Evolutionary conservation across 2,888 invertebrate genomes (phyloP).

Genomic region (Agrochola litura): DNA sequence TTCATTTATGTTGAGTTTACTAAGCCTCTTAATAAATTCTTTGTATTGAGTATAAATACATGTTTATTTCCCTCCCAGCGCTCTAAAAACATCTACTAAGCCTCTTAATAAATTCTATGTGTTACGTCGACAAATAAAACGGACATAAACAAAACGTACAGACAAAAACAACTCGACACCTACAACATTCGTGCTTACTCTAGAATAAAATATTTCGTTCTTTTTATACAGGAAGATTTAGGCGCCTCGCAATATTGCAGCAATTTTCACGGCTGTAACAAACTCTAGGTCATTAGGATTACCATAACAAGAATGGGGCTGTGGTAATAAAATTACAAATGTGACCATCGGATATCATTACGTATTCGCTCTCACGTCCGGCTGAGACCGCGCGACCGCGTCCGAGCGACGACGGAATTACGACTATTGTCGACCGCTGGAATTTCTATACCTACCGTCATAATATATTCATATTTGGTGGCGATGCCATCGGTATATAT

Average conservation of each 20-base stretch:
- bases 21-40: no score
- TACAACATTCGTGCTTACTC: constrained; percentile 3
- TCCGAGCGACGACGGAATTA: constrained; percentile 73
- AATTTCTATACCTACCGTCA: constrained; percentile 58
- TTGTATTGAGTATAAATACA: background rate
- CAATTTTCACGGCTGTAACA: constrained; percentile 62
- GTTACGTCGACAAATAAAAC: constrained; percentile 21
- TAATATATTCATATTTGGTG: constrained; percentile 56
- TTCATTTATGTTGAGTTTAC: background rate
- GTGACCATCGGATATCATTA: constrained; percentile 83
- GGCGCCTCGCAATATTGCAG: constrained; percentile 49
- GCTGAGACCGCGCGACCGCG: constrained; percentile 65
- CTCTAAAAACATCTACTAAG: constrained; percentile 15
- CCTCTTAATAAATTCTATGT: constrained; percentile 33
- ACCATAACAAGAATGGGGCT: constrained; percentile 80
- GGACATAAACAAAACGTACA: constrained; percentile 28
- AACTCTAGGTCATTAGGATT: constrained; percentile 77
- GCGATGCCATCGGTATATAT: constrained; percentile 57
- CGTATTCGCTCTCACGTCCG: constrained; percentile 83
- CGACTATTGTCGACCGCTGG: constrained; percentile 71
- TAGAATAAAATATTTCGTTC: constrained; percentile 22
- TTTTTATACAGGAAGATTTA: constrained; percentile 46
- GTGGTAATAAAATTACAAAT: constrained; percentile 84
- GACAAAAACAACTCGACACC: constrained; percentile 37
- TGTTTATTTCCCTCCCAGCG: background rate